Percentiles rank a stretch among this genome's conserved stretches.
These are phyloP conservation scores for Sebastes taczanowskii DNA, from an alignment of 2,797 vertebrate species.

Conservation along the genomic window DNA sequence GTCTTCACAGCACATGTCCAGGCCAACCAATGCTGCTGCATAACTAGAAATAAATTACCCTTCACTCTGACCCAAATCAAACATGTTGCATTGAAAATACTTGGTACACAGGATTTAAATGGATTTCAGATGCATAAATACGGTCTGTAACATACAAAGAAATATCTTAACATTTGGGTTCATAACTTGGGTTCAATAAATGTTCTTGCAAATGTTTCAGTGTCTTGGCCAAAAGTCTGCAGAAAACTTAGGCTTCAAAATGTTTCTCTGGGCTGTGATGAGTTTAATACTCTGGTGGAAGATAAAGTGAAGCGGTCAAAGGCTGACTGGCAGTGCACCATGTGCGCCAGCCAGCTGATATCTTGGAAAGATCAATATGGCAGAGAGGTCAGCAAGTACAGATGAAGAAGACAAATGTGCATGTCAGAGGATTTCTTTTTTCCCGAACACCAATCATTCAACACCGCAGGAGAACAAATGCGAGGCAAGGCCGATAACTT, in stretches of 20 bases:
- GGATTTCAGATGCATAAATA: background rate
- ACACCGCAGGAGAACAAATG: slow-evolving; percentile 25
- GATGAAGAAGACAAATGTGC: slow-evolving; percentile 64
- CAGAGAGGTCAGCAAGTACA: slow-evolving; percentile 58
- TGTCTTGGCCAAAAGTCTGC: background rate
- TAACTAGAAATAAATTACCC: slow-evolving; percentile 43
- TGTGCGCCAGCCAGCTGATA: slow-evolving; percentile 47
- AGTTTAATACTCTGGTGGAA: slow-evolving; percentile 42
- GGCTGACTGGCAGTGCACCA: slow-evolving; percentile 43
- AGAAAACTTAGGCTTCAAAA: slow-evolving; percentile 1
- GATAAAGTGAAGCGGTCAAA: slow-evolving; percentile 57
- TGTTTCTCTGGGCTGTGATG: slow-evolving; percentile 25
- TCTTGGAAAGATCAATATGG: slow-evolving; percentile 66
- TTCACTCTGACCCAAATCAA: slow-evolving; percentile 42
- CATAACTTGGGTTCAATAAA: background rate
- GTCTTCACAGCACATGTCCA: slow-evolving; percentile 20
- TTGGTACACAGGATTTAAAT: slow-evolving; percentile 13
- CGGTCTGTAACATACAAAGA: background rate
- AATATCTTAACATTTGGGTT: background rate
- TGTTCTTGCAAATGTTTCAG: slow-evolving; percentile 17
- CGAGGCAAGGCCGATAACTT: slow-evolving; percentile 10
- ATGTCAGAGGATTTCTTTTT: slow-evolving; percentile 24
- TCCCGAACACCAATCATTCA: slow-evolving; percentile 36
- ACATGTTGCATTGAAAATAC: slow-evolving; percentile 14
- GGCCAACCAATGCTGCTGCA: slow-evolving; percentile 17